Evolutionary conservation across 2,113 vertebrate species (phyloP), one percentile per base, ranked within the genome.

Genomic region (Noturus placidus): DNA sequence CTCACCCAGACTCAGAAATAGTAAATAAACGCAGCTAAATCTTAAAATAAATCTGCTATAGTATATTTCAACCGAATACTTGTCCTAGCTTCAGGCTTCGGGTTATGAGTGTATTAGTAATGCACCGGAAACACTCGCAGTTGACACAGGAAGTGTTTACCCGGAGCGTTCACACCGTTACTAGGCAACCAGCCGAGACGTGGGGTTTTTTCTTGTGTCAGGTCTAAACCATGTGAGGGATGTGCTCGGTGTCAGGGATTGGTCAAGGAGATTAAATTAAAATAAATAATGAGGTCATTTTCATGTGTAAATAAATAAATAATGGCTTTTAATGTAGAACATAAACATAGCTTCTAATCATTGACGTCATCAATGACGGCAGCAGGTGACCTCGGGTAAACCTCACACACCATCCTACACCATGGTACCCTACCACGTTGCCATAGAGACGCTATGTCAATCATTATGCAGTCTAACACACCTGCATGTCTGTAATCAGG

Each of bases 91-190:
- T 15, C 22, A n/a, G 1, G 2, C 1, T 25, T 27, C 22, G 25
- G 13, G 3, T 2, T 50, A 27, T 1, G 5, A 0, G 1, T 25
- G 9, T 25, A 0, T 46, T 5, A 25, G 20, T 4, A 10, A 1
- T 7, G 25, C 5, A 52, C 74, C 74, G 74, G 74, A 77, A 77
- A 15, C 20, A 61, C 79, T 27, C 33, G 33, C 6, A 61, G 13
- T n/a, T 52, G 56, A 82, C 20, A 82, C 79, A 38, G 79, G 79
- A 82, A 82, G 30, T 57, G 56, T 10, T 59, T 33, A 22, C 0
- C 15, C 4, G 14, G 2, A 19, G 33, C 4, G 0, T 30, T n/a
- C 14, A 5, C 8, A 19, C 25, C n/a, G 30, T 82, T 82, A 82
- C 79, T 5, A 52, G 14, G 76, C 50, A 54, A 52, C 33, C 67